Base-by-base conservation (phyloP, 2,888 invertebrate genomes). In the Melanchra persicariae region DNA sequence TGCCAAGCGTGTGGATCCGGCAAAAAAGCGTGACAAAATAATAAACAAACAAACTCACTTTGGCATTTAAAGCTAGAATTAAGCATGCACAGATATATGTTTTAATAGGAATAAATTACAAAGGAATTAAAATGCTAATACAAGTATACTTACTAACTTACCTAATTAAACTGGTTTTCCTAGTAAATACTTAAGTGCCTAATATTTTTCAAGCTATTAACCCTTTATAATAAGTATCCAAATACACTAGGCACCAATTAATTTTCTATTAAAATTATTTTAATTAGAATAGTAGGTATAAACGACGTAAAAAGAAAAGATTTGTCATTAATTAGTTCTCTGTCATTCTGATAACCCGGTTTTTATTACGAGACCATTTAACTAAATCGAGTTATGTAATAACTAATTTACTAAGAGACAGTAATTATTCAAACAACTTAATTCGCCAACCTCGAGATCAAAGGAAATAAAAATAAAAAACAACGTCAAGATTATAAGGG, bases 361-460 rank as follows among this genome's bases (percentile, higher is more conserved):
- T 74, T 55, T 43, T 59, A 30, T 45, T 74, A 45, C 55, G 17
- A 37, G 24, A 57, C 17, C 54, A 45, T 12, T 49, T 43, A n/a
- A 45, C 12, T 51, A 30, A 72, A 72, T 58, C 24, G 7, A 65
- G 52, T 67, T 77, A 59, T 55, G 24, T 47, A 67, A 79, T 51
- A 22, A 59, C 15, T 49, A 78, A 63, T 59, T 75, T 52, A 40
- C 9, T 58, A 61, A 47, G 58, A 47, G 40, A 43, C 34, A 61
- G 30, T 57, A 26, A 63, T 79, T 57, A 74, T 57, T 52, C 45
- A 60, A 68, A 17, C 15, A 67, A 60, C 34, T 79, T 51, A 54
- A 47, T 26, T 55, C 12, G 45, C 19, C 34, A 12, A 51, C 17
- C 8, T n/a, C 37, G 26, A 43, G 40, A 51, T 64, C 15, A 66